phyloP scores from a whole-genome alignment of 1,140 invertebrate genomes.

The Drosophila navojoa region DNA sequence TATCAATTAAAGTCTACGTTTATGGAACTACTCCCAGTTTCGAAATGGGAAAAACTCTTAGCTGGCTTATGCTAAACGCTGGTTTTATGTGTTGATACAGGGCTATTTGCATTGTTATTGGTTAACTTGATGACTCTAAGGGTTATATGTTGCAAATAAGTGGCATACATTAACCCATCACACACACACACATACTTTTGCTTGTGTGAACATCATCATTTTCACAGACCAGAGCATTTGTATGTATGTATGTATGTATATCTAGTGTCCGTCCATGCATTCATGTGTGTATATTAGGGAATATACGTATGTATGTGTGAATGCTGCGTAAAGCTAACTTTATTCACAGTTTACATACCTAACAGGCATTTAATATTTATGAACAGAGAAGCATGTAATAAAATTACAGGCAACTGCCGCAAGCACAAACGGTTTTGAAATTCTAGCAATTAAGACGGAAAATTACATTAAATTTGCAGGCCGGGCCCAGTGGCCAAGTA shows the following conservation, averaged over 20 bases:
- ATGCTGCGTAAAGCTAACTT: not conserved
- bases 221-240: conserved; percentile 26
- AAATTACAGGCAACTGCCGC: conserved; percentile 65
- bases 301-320: not conserved
- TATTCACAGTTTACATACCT: conserved; percentile 63
- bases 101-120: not conserved
- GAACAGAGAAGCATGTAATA: conserved; percentile 68
- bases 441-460: conserved; percentile 56
- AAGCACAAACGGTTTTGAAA: conserved; percentile 68
- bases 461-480: conserved; percentile 63
- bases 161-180: conserved; percentile 13
- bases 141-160: conserved; percentile 11
- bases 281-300: conserved; percentile 5
- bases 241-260: not conserved
- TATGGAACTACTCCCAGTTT: not conserved
- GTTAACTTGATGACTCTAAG: not conserved
- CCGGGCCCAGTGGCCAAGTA: conserved; percentile 57
- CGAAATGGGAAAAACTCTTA: not conserved
- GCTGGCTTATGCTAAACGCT: not conserved
- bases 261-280: not conserved
- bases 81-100: not conserved
- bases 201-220: conserved; percentile 69
- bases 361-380: conserved; percentile 76
- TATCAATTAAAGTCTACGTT: conserved; percentile 4
- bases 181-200: conserved; percentile 28